Base-by-base conservation (phyloP, 2,888 invertebrate genomes). In the Andrena camellia region DNA sequence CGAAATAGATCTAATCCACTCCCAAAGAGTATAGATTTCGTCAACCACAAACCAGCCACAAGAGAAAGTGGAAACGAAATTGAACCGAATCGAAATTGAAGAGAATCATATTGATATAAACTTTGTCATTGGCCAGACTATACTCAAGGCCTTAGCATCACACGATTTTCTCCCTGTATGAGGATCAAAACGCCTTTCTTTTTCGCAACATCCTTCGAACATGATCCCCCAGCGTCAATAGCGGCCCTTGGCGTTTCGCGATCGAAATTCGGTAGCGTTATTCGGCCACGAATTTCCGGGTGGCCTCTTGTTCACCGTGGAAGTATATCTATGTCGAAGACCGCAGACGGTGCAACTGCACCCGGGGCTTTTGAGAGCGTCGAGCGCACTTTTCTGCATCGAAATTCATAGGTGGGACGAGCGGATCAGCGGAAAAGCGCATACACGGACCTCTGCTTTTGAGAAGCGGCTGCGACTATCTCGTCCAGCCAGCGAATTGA, bases 301-400 rank as follows among this genome's bases (percentile, higher is more conserved):
- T 63, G 67, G 54, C 2, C 72, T 79, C 80, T 62, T 62, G 71
- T 67, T 48, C 62, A 54, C 13, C 59, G 59, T 42, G 17, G 4
- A 59, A 31, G 48, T 69, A 66, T 80, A 59, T 63, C 76, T 67
- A 35, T 75, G 69, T 76, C 29, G 69, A 83, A 86, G 71, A 78
- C 70, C 84, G 60, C 81, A 84, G 33, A 8, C 69, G 62, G 42
- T 78, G 68, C 67, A 57, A 71, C 78, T 71, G 70, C 68, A 20
- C 57, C 63, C 54, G 70, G 20, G 33, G 35, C 57, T 81, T 81
- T 81, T 50, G 33, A 69, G 59, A 62, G 71, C 57, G 29, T 63
- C 73, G 54, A 75, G 70, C 57, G 66, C 52, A 78, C 71, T 78
- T 84, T 79, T 75, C 77, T 42, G 23, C 76, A 79, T 80, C 48